A percentile compares a stretch with the other conserved stretches of the same genome.
phyloP scores from a whole-genome alignment of 2,888 invertebrate species.

The Syrphus vitripennis region DNA sequence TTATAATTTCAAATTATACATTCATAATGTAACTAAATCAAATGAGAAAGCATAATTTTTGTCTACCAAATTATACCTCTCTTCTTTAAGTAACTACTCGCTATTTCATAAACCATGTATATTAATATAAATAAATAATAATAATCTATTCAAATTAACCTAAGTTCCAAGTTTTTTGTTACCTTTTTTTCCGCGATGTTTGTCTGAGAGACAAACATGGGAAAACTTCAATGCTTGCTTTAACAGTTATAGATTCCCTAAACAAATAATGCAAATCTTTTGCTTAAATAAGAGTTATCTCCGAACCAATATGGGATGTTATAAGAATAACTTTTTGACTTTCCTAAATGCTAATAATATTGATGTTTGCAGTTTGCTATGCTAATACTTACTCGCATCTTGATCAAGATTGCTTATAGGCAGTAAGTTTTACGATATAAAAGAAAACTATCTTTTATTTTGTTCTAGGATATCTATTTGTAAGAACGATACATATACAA shows the following conservation, averaged over 20 bases:
- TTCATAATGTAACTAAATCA: no score
- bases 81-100: no score
- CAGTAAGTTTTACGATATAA: slow-evolving; percentile 24
- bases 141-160: not conserved
- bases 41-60: no score
- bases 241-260: slow-evolving; percentile 43
- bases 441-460: not conserved
- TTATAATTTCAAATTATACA: no score
- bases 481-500: not conserved
- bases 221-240: slow-evolving; percentile 32
- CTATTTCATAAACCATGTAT: no score
- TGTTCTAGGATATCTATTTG: not conserved
- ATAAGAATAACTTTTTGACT: slow-evolving; percentile 14
- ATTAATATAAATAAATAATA: no score
- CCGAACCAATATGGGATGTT: not conserved
- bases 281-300: slow-evolving; percentile 30
- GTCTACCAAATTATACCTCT: no score
- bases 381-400: not conserved
- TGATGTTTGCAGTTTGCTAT: slow-evolving; percentile 31
- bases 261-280: slow-evolving; percentile 59
- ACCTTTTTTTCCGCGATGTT: slow-evolving; percentile 13
- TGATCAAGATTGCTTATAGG: not conserved
- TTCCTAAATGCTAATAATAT: slow-evolving; percentile 3
- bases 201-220: not conserved
- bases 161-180: not conserved